Conservation (phyloP, 2,797 vertebrate genomes). For the Anguilla obscura region DNA sequence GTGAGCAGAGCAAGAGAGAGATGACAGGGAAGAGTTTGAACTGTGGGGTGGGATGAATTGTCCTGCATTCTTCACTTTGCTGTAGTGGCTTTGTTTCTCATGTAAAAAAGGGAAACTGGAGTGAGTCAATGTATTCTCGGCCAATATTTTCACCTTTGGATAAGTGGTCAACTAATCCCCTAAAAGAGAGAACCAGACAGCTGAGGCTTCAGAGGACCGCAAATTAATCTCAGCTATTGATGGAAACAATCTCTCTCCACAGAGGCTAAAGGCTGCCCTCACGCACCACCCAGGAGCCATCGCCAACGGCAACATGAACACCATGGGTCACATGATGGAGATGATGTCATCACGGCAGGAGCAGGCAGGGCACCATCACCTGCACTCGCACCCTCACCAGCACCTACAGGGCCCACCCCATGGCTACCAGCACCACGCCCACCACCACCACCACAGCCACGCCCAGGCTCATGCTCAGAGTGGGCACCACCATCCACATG, state of each 20-base stretch:
- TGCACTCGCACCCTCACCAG: conserved; percentile 90
- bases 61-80: background rate
- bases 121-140: background rate
- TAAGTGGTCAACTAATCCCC: background rate
- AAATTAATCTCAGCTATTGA: conserved; percentile 20
- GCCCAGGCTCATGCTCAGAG: conserved; percentile 68
- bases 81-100: background rate
- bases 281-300: conserved; percentile 92
- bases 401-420: conserved; percentile 88
- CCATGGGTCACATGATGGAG: conserved; percentile 99
- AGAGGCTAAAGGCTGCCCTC: conserved; percentile 97
- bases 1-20: background rate
- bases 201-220: conserved; percentile 61
- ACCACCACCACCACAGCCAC: conserved; percentile 78
- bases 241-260: conserved; percentile 40
- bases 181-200: conserved; percentile 63
- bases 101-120: background rate
- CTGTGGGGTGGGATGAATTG: background rate
- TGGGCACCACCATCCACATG: conserved; percentile 84
- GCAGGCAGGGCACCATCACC: conserved; percentile 86
- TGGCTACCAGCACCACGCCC: conserved; percentile 86
- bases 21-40: background rate
- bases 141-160: background rate
- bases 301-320: conserved; percentile 96
- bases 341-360: conserved; percentile 97